These are phyloP conservation scores for Pungitius pungitius DNA, from an alignment of 2,113 vertebrate genomes.

Conservation along the genomic window DNA sequence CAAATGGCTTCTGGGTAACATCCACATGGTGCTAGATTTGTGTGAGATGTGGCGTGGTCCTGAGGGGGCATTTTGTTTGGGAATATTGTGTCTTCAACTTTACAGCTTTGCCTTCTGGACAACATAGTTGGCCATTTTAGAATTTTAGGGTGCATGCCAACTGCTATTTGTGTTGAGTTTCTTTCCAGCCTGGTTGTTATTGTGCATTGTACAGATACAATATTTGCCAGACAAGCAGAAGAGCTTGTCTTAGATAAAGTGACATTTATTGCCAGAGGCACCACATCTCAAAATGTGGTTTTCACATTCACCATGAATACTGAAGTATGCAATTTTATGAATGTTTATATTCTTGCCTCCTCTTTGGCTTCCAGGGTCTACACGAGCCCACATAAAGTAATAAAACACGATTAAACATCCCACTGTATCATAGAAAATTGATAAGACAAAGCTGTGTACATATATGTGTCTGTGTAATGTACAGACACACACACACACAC, in stretches of 20 bases:
- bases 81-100: background rate
- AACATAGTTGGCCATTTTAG: background rate
- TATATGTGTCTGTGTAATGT: background rate
- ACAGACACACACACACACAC: background rate
- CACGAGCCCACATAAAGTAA: background rate
- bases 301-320: background rate
- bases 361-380: background rate
- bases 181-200: background rate
- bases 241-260: background rate
- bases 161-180: background rate
- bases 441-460: background rate
- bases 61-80: background rate
- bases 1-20: constrained; percentile 18
- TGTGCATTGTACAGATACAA: background rate
- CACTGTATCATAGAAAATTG: background rate
- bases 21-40: constrained; percentile 12
- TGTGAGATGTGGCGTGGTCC: background rate
- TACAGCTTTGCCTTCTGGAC: background rate
- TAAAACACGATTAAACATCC: background rate
- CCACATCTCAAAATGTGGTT: background rate
- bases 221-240: background rate
- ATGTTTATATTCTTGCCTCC: background rate
- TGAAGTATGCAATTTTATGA: background rate
- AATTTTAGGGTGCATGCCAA: background rate
- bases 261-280: background rate